phyloP scores from a whole-genome alignment of 2,797 vertebrate species.

The Phoebastria nigripes region DNA sequence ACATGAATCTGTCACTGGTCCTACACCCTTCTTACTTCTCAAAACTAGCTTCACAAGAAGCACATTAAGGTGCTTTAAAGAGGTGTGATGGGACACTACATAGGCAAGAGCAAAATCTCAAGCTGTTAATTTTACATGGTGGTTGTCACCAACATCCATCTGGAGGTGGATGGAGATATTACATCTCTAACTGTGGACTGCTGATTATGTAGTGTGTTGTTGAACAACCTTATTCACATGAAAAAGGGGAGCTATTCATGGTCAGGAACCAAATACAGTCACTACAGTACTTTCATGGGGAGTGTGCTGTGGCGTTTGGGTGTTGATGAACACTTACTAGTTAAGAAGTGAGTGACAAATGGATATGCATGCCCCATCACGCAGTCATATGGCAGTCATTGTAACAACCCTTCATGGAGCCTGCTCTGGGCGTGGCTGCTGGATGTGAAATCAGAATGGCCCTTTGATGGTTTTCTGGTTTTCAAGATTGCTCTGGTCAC shows the following conservation, averaged over 20 bases:
- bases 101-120: neutral
- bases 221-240: neutral
- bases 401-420: neutral
- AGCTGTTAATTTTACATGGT: neutral
- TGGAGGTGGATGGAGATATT: neutral
- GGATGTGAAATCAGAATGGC: neutral
- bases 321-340: neutral
- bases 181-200: neutral
- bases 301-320: neutral
- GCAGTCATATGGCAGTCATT: no score
- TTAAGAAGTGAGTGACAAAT: neutral
- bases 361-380: rapidly evolving
- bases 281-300: neutral
- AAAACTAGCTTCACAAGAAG: neutral
- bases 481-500: neutral
- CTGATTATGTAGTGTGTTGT: neutral
- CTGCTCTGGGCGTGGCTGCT: neutral
- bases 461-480: neutral
- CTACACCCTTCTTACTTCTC: neutral
- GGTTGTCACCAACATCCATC: neutral
- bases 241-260: neutral
- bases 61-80: neutral
- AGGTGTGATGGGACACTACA: neutral
- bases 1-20: neutral
- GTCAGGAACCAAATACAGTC: neutral